phyloP scores from a whole-genome alignment of 1,140 invertebrate genomes.

The Acromyrmex heyeri region DNA sequence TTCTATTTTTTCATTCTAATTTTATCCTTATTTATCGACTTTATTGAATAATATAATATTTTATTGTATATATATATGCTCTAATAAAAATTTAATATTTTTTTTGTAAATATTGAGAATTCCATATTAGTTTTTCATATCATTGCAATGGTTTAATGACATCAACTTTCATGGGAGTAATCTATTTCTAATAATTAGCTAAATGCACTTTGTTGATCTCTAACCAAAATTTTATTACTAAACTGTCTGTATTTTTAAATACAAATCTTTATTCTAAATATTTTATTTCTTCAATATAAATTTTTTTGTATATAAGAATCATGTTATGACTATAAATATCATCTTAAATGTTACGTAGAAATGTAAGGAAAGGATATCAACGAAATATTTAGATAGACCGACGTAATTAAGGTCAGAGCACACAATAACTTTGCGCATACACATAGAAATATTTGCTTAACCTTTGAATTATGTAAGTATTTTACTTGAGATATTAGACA shows the following conservation, averaged over 20 bases:
- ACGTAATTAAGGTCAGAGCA: neutral
- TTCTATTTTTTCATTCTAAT: too few species aligned
- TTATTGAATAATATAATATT: too few species aligned
- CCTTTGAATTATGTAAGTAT: neutral
- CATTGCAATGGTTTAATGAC: neutral
- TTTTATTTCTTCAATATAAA: neutral
- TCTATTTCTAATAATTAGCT: neutral
- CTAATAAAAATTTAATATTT: too few species aligned
- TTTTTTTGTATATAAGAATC: neutral
- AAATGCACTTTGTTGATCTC: neutral
- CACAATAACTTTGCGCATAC: neutral
- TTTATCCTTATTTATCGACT: too few species aligned
- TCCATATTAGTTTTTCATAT: neutral
- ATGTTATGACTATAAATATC: neutral
- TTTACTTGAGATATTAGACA: neutral
- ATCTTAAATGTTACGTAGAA: neutral
- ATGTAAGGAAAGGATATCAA: neutral
- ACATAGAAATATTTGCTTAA: neutral
- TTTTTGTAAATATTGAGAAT: too few species aligned
- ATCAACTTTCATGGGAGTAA: neutral
- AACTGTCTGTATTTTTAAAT: neutral
- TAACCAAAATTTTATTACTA: neutral
- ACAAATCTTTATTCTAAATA: neutral
- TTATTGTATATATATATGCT: too few species aligned
- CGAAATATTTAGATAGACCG: neutral